phyloP scores from a whole-genome alignment of 2,888 invertebrate species.

The Eupithecia inturbata region DNA sequence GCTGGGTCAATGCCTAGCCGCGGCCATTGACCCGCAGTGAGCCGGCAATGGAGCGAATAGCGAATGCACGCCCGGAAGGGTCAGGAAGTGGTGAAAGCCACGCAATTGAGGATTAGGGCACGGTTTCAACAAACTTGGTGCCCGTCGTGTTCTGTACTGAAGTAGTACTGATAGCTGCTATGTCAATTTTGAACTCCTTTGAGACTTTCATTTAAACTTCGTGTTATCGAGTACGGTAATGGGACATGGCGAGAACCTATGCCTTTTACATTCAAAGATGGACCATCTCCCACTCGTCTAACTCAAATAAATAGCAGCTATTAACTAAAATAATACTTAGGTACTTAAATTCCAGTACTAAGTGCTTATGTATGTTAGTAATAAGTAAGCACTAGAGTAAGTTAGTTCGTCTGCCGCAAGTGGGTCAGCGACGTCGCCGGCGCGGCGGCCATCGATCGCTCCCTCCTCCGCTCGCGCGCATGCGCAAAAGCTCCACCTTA shows the following conservation, averaged over 20 bases:
- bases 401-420: constrained; percentile 50
- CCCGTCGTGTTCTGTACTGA: too few relatives aligned
- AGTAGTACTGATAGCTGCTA: not conserved
- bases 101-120: not conserved
- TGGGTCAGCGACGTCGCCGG: constrained; percentile 75
- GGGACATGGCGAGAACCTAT: too few relatives aligned
- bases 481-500: constrained; percentile 59
- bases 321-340: too few relatives aligned
- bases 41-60: constrained; percentile 29
- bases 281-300: too few relatives aligned
- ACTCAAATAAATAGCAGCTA: too few relatives aligned
- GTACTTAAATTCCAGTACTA: not conserved
- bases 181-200: not conserved
- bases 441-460: constrained; percentile 75
- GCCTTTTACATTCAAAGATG: too few relatives aligned
- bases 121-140: not conserved
- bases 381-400: not conserved
- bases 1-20: constrained; percentile 21
- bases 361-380: constrained; percentile 14
- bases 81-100: constrained; percentile 14
- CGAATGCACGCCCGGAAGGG: not conserved
- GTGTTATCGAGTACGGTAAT: too few relatives aligned
- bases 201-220: too few relatives aligned
- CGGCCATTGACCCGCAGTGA: constrained; percentile 33
- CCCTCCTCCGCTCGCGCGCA: constrained; percentile 55